A percentile compares a stretch with the other conserved stretches of the same genome.
Conservation (phyloP, 2,888 invertebrate species). For the Temnothorax ravouxi region DNA sequence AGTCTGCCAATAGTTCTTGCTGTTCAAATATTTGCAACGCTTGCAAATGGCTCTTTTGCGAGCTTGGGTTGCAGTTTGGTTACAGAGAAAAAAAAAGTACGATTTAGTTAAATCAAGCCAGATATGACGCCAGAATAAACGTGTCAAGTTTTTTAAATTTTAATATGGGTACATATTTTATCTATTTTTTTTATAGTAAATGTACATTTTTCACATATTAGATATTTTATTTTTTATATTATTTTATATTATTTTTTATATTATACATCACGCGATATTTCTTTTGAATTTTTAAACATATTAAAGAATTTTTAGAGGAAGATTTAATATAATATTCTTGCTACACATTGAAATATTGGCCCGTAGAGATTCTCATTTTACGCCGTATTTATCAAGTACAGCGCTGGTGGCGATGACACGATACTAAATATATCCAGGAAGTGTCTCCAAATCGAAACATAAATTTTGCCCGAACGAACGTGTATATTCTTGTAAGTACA, state of each 20-base stretch:
- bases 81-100: not conserved
- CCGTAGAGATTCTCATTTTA: constrained; percentile 1
- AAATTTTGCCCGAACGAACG: constrained; percentile 5
- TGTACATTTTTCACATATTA: not conserved
- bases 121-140: not conserved
- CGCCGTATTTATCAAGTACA: not conserved
- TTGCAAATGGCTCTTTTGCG: constrained; percentile 7
- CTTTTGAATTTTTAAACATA: not conserved
- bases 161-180: not conserved
- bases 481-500: not conserved
- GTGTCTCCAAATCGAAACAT: not conserved
- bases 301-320: not conserved
- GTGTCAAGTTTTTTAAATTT: not conserved
- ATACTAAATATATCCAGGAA: not conserved
- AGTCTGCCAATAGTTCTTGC: not conserved
- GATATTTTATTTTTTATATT: not conserved
- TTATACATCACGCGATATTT: not conserved
- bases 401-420: not conserved
- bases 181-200: not conserved
- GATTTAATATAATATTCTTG: not conserved
- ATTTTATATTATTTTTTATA: not conserved
- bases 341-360: not conserved
- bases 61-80: not conserved
- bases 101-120: not conserved
- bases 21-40: constrained; percentile 11